Base-by-base conservation (phyloP, 1,140 invertebrate species). In the Cyphomyrmex costatus region DNA sequence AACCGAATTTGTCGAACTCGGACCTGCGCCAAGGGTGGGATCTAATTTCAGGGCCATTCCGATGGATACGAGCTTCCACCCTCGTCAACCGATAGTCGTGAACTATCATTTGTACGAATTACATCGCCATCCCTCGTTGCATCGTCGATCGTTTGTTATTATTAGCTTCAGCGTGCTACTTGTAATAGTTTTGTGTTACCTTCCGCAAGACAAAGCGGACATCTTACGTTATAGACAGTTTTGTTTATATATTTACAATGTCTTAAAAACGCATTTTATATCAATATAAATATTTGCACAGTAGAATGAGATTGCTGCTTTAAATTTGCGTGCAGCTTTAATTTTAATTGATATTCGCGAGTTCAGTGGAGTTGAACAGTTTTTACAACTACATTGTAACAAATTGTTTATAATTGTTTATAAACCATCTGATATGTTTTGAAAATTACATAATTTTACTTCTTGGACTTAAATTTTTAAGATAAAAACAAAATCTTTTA, bases 61-160 rank as follows among this genome's bases (percentile, higher is more conserved):
- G 89, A 94, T 93, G 92, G 89, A 92, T 91, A 91, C 90, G 91
- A 91, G 92, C 88, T 88, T 86, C 80, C 83, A 85, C 91, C 91
- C 89, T 90, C 88, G 86, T 66, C 88, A 86, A 86, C 78, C 85
- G 90, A 92, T 92, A 92, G 91, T 86, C 89, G 90, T 92, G 90
- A 92, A 91, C 91, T 90, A 94, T 94, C 94, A 94, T 95, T 95
- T 95, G 94, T 95, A 92, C 94, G 93, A 94, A 95, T 95, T 95
- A 95, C 93, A 91, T 88, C 88, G 80, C 79, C 90, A 89, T 33
- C 49, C 68, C 87, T 68, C 66, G 61, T 65, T 71, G 56, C 83
- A 86, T 85, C 84, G 87, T 70, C 86, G 90, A 89, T 95, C 94
- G 93, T 95, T 95, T 94, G 90, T 95, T 95, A 95, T 94, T 94